phyloP scores from a whole-genome alignment of 2,797 vertebrate species.

The Nasua narica region DNA sequence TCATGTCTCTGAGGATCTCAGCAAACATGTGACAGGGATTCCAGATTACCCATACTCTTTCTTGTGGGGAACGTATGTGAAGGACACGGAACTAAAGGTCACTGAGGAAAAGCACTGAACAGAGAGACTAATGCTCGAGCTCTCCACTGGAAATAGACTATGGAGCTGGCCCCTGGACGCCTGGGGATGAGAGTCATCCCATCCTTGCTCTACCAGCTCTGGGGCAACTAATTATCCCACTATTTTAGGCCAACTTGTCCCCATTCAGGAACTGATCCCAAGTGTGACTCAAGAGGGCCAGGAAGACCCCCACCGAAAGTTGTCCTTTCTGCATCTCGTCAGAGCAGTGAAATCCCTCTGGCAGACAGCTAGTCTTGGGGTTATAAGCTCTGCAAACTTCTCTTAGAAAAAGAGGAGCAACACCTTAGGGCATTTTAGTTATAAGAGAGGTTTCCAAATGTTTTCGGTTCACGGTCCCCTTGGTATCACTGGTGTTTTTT shows the following conservation, averaged over 20 bases:
- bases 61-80: neutral
- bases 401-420: neutral
- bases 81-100: neutral
- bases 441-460: neutral
- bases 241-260: neutral
- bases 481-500: neutral
- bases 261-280: neutral
- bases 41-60: neutral
- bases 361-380: no score
- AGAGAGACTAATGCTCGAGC: neutral
- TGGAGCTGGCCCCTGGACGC: neutral
- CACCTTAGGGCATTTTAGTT: neutral
- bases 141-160: neutral
- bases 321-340: neutral
- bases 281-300: neutral
- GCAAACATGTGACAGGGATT: neutral
- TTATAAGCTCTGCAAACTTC: neutral
- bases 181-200: neutral
- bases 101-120: neutral
- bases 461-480: neutral
- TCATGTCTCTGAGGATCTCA: neutral
- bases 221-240: neutral
- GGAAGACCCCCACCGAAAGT: neutral
- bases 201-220: neutral
- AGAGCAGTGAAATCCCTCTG: neutral